Percentiles rank a stretch among this genome's conserved stretches.
Conservation (phyloP, 2,888 invertebrate genomes). For the Zele albiditarsus region DNA sequence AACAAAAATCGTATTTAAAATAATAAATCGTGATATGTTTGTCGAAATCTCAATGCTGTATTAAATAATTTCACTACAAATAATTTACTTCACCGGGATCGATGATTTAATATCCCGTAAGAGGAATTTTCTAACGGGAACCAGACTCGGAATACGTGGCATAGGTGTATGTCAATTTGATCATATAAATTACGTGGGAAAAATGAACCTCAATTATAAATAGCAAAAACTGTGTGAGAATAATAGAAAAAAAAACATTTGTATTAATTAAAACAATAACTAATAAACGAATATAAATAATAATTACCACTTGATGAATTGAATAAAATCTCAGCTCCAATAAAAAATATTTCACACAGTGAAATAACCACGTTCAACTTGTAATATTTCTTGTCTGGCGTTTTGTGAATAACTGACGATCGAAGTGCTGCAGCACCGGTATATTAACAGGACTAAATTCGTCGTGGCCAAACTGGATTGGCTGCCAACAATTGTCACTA, state of each 20-base stretch:
- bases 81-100: neutral
- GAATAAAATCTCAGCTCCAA: slow-evolving; percentile 21
- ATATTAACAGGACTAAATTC: slow-evolving; percentile 69
- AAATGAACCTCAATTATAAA: too few species aligned
- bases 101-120: too few species aligned
- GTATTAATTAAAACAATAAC: slow-evolving; percentile 38
- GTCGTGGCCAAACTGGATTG: slow-evolving; percentile 80
- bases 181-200: too few species aligned
- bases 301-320: slow-evolving; percentile 12
- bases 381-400: slow-evolving; percentile 44
- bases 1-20: neutral
- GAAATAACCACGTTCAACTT: slow-evolving; percentile 43
- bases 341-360: slow-evolving; percentile 23
- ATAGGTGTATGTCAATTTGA: too few species aligned
- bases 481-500: slow-evolving; percentile 68
- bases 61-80: too few species aligned
- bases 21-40: too few species aligned
- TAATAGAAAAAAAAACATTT: slow-evolving; percentile 19
- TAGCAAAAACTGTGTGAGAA: too few species aligned
- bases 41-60: too few species aligned
- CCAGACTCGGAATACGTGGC: slow-evolving; percentile 20
- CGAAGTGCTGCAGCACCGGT: slow-evolving; percentile 57
- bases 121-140: neutral
- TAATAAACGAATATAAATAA: slow-evolving; percentile 48
- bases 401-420: slow-evolving; percentile 65